A percentile compares a stretch with the other conserved stretches of the same genome.
Conservation (phyloP, 1,140 invertebrate genomes). For the Drosophila kohkoa region DNA sequence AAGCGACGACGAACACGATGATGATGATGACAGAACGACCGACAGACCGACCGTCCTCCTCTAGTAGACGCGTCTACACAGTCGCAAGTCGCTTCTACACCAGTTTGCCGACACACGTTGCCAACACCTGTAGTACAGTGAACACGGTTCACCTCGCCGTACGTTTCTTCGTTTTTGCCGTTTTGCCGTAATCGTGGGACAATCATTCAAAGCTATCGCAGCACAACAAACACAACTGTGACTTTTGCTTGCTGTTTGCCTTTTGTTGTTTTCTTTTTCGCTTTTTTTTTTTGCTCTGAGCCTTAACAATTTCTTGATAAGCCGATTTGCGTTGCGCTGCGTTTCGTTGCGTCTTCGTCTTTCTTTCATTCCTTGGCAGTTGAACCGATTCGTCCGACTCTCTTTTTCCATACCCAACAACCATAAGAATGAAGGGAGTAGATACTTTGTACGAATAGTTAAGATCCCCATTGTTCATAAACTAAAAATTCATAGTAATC, state of each 20-base stretch:
- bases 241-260: slow-evolving; percentile 46
- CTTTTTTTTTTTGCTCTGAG: slow-evolving; percentile 22
- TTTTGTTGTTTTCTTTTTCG: slow-evolving; percentile 7
- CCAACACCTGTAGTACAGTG: slow-evolving; percentile 61
- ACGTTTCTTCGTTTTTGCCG: no score
- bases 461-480: not conserved
- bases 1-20: slow-evolving; percentile 37
- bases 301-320: slow-evolving; percentile 64
- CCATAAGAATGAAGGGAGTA: not conserved
- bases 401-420: slow-evolving; percentile 20
- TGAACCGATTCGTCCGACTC: slow-evolving; percentile 22
- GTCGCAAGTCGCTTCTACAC: slow-evolving; percentile 15
- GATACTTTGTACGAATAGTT: not conserved
- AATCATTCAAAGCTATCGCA: slow-evolving; percentile 48
- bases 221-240: slow-evolving; percentile 37
- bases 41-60: slow-evolving; percentile 38
- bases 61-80: slow-evolving; percentile 19
- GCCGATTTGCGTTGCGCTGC: slow-evolving; percentile 76
- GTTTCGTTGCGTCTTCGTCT: slow-evolving; percentile 32
- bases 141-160: not conserved
- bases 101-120: slow-evolving; percentile 43
- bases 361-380: slow-evolving; percentile 30
- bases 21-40: no score
- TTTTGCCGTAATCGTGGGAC: slow-evolving; percentile 63
- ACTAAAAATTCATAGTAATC: no score